A percentile compares a stretch with the other conserved stretches of the same genome.
phyloP scores from a whole-genome alignment of 2,888 invertebrate species.

The Xylocampa areola region DNA sequence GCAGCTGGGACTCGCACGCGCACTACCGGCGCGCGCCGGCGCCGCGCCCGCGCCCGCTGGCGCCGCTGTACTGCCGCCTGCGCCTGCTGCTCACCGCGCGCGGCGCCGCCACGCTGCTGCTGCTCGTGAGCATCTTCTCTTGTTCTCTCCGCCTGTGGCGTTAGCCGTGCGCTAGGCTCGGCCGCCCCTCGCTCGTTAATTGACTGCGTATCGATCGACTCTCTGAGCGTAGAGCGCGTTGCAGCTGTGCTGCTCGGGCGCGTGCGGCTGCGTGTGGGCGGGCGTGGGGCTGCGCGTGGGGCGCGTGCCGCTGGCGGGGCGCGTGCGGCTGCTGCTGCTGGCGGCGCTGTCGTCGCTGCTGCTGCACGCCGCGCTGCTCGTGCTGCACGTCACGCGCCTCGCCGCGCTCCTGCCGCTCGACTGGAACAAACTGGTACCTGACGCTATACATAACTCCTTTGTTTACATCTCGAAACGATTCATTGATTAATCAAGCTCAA shows the following conservation, averaged over 20 bases:
- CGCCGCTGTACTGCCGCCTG: slow-evolving; percentile 84
- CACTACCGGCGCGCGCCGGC: slow-evolving; percentile 83
- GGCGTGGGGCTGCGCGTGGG: slow-evolving; percentile 68
- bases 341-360: slow-evolving; percentile 79
- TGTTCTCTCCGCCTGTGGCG: not conserved
- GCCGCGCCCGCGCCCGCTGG: slow-evolving; percentile 78
- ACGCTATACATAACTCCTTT: not conserved
- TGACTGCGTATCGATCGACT: too few relatives aligned
- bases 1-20: slow-evolving; percentile 88
- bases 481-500: too few relatives aligned
- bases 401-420: slow-evolving; percentile 81
- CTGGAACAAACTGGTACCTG: slow-evolving; percentile 74
- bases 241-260: slow-evolving; percentile 65
- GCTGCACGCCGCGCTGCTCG: slow-evolving; percentile 78
- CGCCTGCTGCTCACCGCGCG: slow-evolving; percentile 69
- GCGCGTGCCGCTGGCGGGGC: slow-evolving; percentile 68
- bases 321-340: slow-evolving; percentile 78
- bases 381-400: slow-evolving; percentile 79
- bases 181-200: too few relatives aligned
- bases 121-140: slow-evolving; percentile 54
- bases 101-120: slow-evolving; percentile 64
- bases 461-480: too few relatives aligned
- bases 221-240: too few relatives aligned
- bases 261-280: slow-evolving; percentile 74
- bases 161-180: too few relatives aligned